phyloP scores from a whole-genome alignment of 2,888 invertebrate species.

The Drosophila nigricruria region DNA sequence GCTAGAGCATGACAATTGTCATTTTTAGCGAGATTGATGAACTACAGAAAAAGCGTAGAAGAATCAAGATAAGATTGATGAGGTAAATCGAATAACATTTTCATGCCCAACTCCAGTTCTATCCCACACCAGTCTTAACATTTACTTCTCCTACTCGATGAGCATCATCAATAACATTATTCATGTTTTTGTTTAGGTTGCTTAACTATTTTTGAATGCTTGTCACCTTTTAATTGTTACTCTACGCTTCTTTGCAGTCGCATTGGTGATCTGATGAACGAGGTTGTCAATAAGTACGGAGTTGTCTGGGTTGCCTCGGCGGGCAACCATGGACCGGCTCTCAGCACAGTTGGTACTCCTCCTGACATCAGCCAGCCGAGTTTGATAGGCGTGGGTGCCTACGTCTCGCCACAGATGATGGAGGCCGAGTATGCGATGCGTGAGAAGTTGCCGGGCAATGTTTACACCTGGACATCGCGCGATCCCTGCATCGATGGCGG shows the following conservation, averaged over 20 bases:
- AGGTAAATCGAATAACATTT: conserved; percentile 10
- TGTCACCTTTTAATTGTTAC: neutral
- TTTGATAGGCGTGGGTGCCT: conserved; percentile 97
- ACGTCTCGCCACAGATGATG: conserved; percentile 99
- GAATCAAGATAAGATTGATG: neutral
- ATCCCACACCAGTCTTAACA: neutral
- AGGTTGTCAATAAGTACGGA: conserved; percentile 95
- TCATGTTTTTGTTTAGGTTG: conserved; percentile 10
- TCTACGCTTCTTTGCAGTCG: conserved; percentile 87
- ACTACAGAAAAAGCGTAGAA: conserved; percentile 8
- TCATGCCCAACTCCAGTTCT: neutral
- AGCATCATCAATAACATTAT: neutral
- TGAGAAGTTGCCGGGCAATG: conserved; percentile 92
- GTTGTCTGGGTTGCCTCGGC: conserved; percentile 97
- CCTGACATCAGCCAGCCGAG: conserved; percentile 93
- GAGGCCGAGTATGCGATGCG: conserved; percentile 96
- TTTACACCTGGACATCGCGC: conserved; percentile 96
- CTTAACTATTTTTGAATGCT: neutral
- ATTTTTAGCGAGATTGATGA: conserved; percentile 11
- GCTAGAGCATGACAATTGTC: conserved; percentile 1
- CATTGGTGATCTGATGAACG: conserved; percentile 93
- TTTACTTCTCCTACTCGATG: neutral
- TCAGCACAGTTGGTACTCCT: conserved; percentile 96
- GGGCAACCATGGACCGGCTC: conserved; percentile 91
- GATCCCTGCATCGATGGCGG: conserved; percentile 96